Evolutionary conservation across 1,140 invertebrate genomes (phyloP).

Genomic region (Achroia grisella): DNA sequence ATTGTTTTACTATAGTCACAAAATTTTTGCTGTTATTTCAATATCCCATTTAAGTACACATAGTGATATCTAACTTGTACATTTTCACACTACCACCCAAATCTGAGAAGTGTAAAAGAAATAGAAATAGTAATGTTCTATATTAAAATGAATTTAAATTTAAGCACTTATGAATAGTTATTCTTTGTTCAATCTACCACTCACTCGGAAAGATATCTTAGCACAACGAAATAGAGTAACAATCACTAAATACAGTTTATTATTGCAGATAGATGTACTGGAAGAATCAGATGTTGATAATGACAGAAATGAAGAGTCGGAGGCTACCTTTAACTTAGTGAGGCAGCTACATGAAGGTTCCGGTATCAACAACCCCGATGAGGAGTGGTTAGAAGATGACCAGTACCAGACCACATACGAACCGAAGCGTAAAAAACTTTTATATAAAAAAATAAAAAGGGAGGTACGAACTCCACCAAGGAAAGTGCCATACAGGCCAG

Average conservation of each 20-base stretch:
- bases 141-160: too few species aligned
- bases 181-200: too few species aligned
- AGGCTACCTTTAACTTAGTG: constrained; percentile 42
- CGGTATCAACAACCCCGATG: constrained; percentile 28
- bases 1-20: too few species aligned
- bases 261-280: constrained; percentile 50
- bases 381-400: constrained; percentile 63
- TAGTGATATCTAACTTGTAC: too few species aligned
- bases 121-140: too few species aligned
- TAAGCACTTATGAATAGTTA: too few species aligned
- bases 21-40: too few species aligned
- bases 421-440: constrained; percentile 36
- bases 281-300: constrained; percentile 41
- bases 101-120: too few species aligned
- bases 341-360: constrained; percentile 35
- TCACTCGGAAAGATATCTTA: too few species aligned
- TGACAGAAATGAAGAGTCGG: constrained; percentile 30
- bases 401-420: constrained; percentile 38
- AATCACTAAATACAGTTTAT: background rate
- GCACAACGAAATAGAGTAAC: too few species aligned
- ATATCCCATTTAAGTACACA: too few species aligned
- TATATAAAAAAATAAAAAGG: constrained; percentile 47
- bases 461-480: constrained; percentile 36
- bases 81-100: too few species aligned
- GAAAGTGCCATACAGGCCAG: background rate